A percentile compares a stretch with the other conserved stretches of the same genome.
These are phyloP conservation scores for Mesembrinibis cayennensis DNA, from an alignment of 2,113 vertebrate genomes.

Conservation along the genomic window DNA sequence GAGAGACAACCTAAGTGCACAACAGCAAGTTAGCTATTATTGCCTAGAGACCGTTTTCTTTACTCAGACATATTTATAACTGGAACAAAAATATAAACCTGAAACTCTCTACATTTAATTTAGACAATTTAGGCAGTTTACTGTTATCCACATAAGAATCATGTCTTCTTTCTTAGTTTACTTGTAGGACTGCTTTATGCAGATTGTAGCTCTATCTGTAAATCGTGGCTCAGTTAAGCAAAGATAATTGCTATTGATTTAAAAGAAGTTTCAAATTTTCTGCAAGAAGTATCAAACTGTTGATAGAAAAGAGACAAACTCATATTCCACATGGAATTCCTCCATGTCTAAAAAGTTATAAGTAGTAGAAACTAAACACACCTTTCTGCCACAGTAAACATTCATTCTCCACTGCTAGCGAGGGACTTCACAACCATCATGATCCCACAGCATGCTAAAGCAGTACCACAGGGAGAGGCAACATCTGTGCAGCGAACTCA, in stretches of 20 bases:
- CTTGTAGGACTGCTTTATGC: neutral
- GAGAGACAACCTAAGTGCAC: neutral
- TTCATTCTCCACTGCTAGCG: neutral
- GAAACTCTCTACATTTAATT: neutral
- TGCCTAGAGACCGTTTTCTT: neutral
- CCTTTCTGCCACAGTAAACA: neutral
- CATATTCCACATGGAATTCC: neutral
- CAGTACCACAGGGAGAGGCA: neutral
- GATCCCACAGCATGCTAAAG: neutral
- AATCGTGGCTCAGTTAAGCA: neutral
- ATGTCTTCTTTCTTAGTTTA: neutral
- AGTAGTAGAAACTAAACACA: neutral
- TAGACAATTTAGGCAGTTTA: neutral
- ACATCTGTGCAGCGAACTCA: neutral
- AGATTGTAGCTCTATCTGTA: neutral
- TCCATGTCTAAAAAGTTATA: neutral
- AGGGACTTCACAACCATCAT: neutral
- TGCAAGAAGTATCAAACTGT: neutral
- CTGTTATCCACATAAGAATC: neutral
- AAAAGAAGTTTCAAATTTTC: neutral
- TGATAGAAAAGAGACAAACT: neutral
- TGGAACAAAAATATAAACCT: neutral
- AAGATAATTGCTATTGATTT: neutral
- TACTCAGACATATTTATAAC: neutral
- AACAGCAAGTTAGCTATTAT: neutral